Evolutionary conservation across 2,888 invertebrate genomes (phyloP).

Genomic region (Megamerina dolium): DNA sequence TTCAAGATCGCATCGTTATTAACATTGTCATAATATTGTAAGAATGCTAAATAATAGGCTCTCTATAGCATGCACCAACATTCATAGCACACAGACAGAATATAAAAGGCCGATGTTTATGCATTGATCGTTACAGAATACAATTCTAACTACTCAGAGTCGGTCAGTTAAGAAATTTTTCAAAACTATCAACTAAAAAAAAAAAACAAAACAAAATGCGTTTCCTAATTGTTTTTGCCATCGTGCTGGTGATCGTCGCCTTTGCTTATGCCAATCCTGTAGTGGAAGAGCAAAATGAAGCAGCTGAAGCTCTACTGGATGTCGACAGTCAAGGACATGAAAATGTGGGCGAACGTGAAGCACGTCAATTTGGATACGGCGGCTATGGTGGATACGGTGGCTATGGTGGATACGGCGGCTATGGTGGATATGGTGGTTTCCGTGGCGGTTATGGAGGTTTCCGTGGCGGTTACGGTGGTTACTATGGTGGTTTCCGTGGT

Average conservation of each 20-base stretch:
- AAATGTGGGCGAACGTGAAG: constrained; percentile 26
- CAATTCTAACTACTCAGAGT: not conserved
- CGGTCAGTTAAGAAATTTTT: not conserved
- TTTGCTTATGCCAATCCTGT: constrained; percentile 15
- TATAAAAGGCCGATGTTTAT: not conserved
- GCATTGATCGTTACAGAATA: not conserved
- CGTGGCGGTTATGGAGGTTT: constrained; percentile 12
- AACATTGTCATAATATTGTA: no score
- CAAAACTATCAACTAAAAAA: not conserved
- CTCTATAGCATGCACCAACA: no score
- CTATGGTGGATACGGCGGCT: constrained; percentile 12
- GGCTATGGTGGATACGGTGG: constrained; percentile 15
- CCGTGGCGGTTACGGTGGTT: constrained; percentile 14
- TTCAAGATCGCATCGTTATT: no score
- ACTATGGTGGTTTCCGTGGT: constrained; percentile 14
- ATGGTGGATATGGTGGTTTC: constrained; percentile 10
- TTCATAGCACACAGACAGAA: no score
- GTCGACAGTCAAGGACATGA: constrained; percentile 27
- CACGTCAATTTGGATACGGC: constrained; percentile 23
- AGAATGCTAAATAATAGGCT: no score
- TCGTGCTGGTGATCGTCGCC: constrained; percentile 17
- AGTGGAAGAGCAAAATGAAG: constrained; percentile 5
- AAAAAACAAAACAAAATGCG: constrained; percentile 21
- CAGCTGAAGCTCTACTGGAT: constrained; percentile 19
- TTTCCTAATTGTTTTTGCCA: constrained; percentile 15